A percentile compares a stretch with the other conserved stretches of the same genome.
phyloP scores from a whole-genome alignment of 2,888 invertebrate species.

The Neria commutata region DNA sequence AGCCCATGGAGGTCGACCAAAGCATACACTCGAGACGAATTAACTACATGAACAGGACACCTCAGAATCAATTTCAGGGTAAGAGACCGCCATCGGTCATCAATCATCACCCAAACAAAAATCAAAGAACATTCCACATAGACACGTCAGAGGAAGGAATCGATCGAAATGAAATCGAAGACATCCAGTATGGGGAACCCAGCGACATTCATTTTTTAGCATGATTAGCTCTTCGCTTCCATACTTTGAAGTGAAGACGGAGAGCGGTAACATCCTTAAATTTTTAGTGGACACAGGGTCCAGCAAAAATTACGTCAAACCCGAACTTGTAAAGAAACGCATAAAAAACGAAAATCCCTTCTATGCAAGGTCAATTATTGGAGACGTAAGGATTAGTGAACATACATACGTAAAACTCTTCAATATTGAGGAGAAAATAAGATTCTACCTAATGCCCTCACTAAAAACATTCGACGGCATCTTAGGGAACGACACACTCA shows the following conservation, averaged over 20 bases:
- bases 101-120: background rate
- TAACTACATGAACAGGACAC: constrained; percentile 24
- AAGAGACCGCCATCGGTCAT: constrained; percentile 25
- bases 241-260: background rate
- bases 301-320: constrained; percentile 9
- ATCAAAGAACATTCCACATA: constrained; percentile 23
- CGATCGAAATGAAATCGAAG: too few species aligned
- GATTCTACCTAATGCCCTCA: background rate
- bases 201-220: constrained; percentile 20
- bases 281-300: constrained; percentile 7
- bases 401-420: background rate
- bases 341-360: background rate
- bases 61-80: constrained; percentile 9
- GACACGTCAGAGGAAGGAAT: constrained; percentile 2
- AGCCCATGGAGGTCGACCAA: constrained; percentile 24
- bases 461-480: constrained; percentile 5
- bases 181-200: too few species aligned
- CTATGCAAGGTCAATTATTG: background rate
- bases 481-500: constrained; percentile 8
- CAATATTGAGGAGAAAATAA: background rate
- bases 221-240: constrained; percentile 13
- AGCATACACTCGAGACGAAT: constrained; percentile 8
- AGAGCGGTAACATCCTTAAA: background rate
- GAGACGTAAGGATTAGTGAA: background rate
- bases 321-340: background rate